Evolutionary conservation across 2,888 invertebrate genomes (phyloP).

Genomic region (Sarcophaga rosellei): DNA sequence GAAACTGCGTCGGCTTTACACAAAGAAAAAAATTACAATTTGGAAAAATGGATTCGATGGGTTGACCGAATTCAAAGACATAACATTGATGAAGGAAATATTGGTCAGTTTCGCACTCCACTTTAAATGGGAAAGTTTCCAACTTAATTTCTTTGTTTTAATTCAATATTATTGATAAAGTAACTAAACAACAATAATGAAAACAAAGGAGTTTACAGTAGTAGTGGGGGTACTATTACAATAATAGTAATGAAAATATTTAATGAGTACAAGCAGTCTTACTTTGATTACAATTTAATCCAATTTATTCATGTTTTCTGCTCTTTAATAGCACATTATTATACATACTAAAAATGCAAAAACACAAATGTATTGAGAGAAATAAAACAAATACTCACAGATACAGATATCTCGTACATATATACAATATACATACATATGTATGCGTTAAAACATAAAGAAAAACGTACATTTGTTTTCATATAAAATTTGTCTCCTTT

Average conservation of each 20-base stretch:
- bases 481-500: background rate
- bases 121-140: too few relatives aligned
- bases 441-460: background rate
- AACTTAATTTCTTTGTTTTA: background rate
- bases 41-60: too few relatives aligned
- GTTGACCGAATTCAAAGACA: too few relatives aligned
- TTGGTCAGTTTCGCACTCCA: too few relatives aligned
- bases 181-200: conserved; percentile 2
- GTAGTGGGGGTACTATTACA: background rate
- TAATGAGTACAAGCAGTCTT: conserved; percentile 18
- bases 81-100: too few relatives aligned
- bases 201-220: background rate
- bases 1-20: too few relatives aligned
- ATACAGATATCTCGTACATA: background rate
- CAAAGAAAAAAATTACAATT: too few relatives aligned
- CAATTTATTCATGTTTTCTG: background rate
- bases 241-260: background rate
- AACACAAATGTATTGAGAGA: background rate
- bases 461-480: too few relatives aligned
- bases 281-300: conserved; percentile 26
- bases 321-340: background rate
- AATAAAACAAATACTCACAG: background rate
- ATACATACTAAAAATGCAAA: background rate
- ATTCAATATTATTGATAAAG: conserved; percentile 8
- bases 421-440: background rate